Evolutionary conservation across 53 echinoderm and acorn worm species (phyloP), one percentile per base, ranked within the genome.

Genomic region (Apostichopus leukothele): DNA sequence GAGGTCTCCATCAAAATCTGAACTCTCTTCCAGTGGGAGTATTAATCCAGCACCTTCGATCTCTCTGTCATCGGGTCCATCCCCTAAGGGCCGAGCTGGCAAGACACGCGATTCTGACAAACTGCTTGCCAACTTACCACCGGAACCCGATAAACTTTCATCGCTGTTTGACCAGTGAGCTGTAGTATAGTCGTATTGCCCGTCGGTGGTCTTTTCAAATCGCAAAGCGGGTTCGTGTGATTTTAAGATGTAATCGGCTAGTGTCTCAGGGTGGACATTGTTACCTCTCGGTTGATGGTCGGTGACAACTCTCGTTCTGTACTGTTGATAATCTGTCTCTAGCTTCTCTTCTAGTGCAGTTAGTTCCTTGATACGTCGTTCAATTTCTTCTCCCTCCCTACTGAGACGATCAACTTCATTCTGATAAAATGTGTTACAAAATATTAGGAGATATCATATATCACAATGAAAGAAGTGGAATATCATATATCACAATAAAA

Each of bases 301-400:
- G 4, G 75, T 52, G 7, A 55, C 53, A 9, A 74, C 74, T 10
- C 87, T 74, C 3, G 74, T 75, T 75, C 87, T 87, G 55, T 87
- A 87, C 80, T 94, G 93, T 23, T 92, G 91, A 20, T 87, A 87
- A 53, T 87, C 87, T 1, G 87, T 87, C 51, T 87, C 87, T 51
- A 87, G 52, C 51, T 87, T 87, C 51, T 74, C 87, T 75, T 87
- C 87, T 8, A 87, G 76, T 74, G 94, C 95, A 8, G 94, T 93
- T 60, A 95, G 92, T 66, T 97, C 97, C 51, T 93, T 75, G 67
- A 97, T 97, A 21, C 91, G 88, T 86, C 89, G 92, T 90, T 97
- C 97, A 73, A 97, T 97, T 3, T 95, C 86, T 76, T 97, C 97
- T 18, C 97, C 97, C 61, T 97, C 97, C 76, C 94, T 89, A 53